Base-by-base conservation (phyloP, 2,113 vertebrate species). In the Noctilio leporinus region DNA sequence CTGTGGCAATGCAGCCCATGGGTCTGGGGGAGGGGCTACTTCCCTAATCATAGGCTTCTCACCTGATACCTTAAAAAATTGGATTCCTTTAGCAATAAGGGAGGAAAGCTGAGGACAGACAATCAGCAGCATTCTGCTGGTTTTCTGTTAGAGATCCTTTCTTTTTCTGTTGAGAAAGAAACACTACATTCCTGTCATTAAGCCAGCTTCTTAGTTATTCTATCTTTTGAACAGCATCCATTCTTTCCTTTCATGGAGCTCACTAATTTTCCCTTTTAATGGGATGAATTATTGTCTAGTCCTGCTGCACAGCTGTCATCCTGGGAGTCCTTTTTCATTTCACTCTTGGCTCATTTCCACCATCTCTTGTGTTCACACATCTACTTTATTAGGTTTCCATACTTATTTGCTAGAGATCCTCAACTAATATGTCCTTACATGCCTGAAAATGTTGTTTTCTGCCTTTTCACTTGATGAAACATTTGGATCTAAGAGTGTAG, bases 151-250 rank as follows among this genome's bases (percentile, higher is more conserved):
- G 64, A 49, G 62, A 33, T 55, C n/a, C 57, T 72, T 77, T 51
- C 72, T 55, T 85, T 80, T 77, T 51, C 47, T 94, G 14, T 77
- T 67, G 38, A 94, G 78, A 80, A 65, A 92, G 72, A 91, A 67
- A 40, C 65, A 78, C 69, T 30, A n/a, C 64, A 62, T 94, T 89
- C 51, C 80, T 95, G 84, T 95, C 72, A 55, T 40, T 67, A 80
- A 92, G 67, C 92, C 91, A 75, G 85, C 67, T 77, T 73, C 85
- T 90, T 88, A 94, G 92, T 90, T 95, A 75, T 89, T 78, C 89
- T 95, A 81, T 84, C 92, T 90, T 95, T 92, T 93, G 92, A 95
- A 77, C 35, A 81, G 87, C 92, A 82, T 96, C 90, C 45, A 17
- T 78, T 47, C 45, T 30, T 93, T 91, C 87, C 62, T 93, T 95